Conservation (phyloP, 2,113 vertebrate genomes). For the Gopherus flavomarginatus region DNA sequence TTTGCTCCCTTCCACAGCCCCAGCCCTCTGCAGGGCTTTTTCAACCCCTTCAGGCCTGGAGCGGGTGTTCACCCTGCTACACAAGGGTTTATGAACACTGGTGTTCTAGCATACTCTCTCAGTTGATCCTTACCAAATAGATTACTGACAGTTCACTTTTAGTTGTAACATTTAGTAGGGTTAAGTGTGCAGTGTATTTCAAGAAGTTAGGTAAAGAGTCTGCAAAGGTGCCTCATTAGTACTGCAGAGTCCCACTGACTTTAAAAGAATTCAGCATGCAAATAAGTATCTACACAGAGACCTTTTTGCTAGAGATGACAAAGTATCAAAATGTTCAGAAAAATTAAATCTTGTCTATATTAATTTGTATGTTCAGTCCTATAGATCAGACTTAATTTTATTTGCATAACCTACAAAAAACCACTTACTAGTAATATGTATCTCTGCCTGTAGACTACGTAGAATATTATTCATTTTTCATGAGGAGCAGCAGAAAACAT, state of each 20-base stretch:
- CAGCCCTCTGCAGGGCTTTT: no score
- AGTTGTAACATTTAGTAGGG: background rate
- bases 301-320: background rate
- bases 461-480: background rate
- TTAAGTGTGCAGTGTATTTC: background rate
- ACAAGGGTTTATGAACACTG: background rate
- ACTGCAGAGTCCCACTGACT: background rate
- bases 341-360: background rate
- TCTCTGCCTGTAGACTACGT: background rate
- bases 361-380: background rate
- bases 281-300: background rate
- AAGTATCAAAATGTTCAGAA: background rate
- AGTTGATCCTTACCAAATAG: background rate
- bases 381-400: background rate
- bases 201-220: background rate
- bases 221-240: background rate
- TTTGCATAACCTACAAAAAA: background rate
- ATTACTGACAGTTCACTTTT: background rate
- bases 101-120: background rate
- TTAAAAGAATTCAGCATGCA: background rate
- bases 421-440: background rate
- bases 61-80: no score
- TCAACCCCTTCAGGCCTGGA: no score
- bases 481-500: background rate
- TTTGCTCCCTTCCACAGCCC: no score